Conservation (phyloP, 1,140 invertebrate genomes). For the Anastrepha obliqua region DNA sequence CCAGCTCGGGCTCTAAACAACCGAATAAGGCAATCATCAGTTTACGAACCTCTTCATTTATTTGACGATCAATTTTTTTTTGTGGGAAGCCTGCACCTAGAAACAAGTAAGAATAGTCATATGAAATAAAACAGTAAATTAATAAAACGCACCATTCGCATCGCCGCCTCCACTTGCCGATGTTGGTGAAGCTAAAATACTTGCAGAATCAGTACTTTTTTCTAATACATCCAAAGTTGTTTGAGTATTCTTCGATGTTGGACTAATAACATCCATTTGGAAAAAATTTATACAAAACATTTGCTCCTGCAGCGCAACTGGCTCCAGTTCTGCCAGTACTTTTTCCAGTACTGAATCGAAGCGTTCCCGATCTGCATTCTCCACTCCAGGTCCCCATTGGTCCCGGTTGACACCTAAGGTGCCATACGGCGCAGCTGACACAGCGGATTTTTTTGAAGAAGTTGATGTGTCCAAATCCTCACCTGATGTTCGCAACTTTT, state of each 20-base stretch:
- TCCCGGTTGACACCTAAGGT: conserved; percentile 71
- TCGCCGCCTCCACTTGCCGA: conserved; percentile 55
- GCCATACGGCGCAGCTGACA: conserved; percentile 70
- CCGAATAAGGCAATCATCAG: conserved; percentile 93
- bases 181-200: conserved; percentile 63
- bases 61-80: conserved; percentile 81
- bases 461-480: conserved; percentile 70
- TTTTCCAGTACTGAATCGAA: conserved; percentile 74
- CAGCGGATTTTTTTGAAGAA: conserved; percentile 64
- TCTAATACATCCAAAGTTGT: conserved; percentile 76
- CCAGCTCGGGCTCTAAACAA: conserved; percentile 88
- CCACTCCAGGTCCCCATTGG: conserved; percentile 70
- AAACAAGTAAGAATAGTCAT: background rate
- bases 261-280: conserved; percentile 83
- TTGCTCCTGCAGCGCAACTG: conserved; percentile 94
- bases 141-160: background rate
- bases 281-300: conserved; percentile 97
- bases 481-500: conserved; percentile 67
- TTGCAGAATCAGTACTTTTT: conserved; percentile 66
- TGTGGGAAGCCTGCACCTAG: conserved; percentile 70
- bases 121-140: background rate
- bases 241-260: conserved; percentile 77
- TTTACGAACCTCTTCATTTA: conserved; percentile 86
- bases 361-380: conserved; percentile 69
- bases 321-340: conserved; percentile 90